Conservation (phyloP, 2,888 invertebrate species). For the Phytoseiulus persimilis region DNA sequence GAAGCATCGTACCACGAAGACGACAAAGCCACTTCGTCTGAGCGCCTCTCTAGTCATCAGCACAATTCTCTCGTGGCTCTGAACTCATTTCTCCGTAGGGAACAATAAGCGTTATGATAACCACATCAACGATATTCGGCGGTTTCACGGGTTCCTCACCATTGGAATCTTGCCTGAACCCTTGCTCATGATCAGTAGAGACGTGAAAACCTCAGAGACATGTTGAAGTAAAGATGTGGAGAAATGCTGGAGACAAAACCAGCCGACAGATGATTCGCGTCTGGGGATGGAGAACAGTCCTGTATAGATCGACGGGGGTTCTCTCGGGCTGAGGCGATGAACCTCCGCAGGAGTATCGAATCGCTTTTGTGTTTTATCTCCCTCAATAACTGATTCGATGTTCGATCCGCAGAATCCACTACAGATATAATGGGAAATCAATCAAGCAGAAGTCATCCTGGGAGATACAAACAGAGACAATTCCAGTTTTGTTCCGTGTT, state of each 20-base stretch:
- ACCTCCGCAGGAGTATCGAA: neutral
- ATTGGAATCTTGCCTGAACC: too few relatives aligned
- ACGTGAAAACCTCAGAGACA: too few relatives aligned
- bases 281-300: neutral
- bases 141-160: too few relatives aligned
- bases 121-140: too few relatives aligned
- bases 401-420: neutral
- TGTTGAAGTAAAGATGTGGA: too few relatives aligned
- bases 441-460: neutral
- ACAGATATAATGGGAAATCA: neutral
- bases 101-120: too few relatives aligned
- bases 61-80: too few relatives aligned
- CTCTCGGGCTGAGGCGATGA: neutral
- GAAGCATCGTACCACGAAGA: neutral
- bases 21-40: neutral
- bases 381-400: neutral
- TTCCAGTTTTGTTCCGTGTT: neutral
- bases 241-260: neutral
- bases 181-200: too few relatives aligned
- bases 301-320: neutral
- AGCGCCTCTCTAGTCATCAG: neutral
- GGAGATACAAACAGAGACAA: neutral
- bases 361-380: neutral
- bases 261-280: neutral
- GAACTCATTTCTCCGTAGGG: too few relatives aligned